Base-by-base conservation (phyloP, 2,797 vertebrate genomes). In the Xerus rutilus region DNA sequence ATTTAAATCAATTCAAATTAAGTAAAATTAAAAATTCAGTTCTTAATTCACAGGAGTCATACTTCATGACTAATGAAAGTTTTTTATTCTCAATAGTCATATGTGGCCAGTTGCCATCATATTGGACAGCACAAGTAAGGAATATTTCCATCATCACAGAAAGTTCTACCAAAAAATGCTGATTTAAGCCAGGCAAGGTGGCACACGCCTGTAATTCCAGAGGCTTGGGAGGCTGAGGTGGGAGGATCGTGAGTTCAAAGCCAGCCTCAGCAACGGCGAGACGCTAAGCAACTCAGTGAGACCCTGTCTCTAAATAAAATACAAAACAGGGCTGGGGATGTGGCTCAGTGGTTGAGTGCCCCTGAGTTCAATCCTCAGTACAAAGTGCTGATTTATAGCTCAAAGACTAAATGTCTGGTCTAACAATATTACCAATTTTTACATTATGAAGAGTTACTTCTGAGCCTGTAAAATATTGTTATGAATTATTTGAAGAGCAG, bases 1-100 rank as follows among this genome's bases (percentile, higher is more conserved):
- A 70, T 86, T 82, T 77, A 91, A 83, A 77, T 35, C 32, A 78
- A 77, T 35, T 94, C 52, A 78, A 91, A 78, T 69, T n/a, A 69
- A 67, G 7, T 47, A 82, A 89, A 86, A 64, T 18, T 11, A 70
- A 69, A 92, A 92, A 57, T 89, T 65, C 70, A 92, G 57, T 64
- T 86, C 43, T 39, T 84, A 30, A 49, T 25, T 47, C 57, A 54
- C 28, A 45, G 8, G 62, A 77, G 28, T 72, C 30, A 57, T 70
- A 82, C 52, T 77, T 89, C 23, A 77, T 73, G 32, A 62, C 9
- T 62, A 62, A 62, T 62, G 59, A 62, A 62, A 62, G 59, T 62
- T 62, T 21, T 62, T 62, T 62, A 62, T 54, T 70, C 25, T 95
- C 81, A 93, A 9, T 1, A 70, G 39, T 86, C 20, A 72, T 57